These are phyloP conservation scores for Junco hyemalis DNA, from an alignment of 2,113 vertebrate species.

Conservation along the genomic window DNA sequence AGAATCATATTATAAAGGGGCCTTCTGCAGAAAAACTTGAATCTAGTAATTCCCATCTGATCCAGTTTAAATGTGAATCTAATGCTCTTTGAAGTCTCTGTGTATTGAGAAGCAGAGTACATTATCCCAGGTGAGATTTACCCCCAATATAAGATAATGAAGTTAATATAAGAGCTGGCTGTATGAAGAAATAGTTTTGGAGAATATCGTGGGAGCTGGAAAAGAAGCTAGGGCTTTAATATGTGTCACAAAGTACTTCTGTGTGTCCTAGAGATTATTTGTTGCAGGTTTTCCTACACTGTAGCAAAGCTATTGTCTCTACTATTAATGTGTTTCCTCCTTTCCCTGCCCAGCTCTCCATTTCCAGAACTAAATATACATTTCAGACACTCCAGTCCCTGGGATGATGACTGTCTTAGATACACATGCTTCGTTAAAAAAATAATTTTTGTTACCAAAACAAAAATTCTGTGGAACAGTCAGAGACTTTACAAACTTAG, in stretches of 20 bases:
- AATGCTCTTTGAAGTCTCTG: not conserved
- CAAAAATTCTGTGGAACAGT: not conserved
- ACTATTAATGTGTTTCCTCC: not conserved
- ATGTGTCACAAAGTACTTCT: not conserved
- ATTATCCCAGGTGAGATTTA: not conserved
- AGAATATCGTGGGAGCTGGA: not conserved
- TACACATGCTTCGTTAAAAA: not conserved
- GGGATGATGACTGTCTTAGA: not conserved
- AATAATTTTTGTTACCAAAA: not conserved
- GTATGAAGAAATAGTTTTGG: not conserved
- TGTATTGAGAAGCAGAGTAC: not conserved
- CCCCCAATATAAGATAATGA: not conserved
- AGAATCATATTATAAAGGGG: not conserved
- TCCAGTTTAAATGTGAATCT: not conserved
- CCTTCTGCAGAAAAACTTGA: not conserved
- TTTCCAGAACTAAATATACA: not conserved
- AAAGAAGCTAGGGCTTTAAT: not conserved
- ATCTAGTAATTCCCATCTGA: slow-evolving; percentile 4
- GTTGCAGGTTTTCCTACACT: not conserved
- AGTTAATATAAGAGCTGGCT: not conserved
- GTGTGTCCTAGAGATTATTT: not conserved
- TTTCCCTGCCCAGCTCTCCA: not conserved
- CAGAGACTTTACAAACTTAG: not conserved
- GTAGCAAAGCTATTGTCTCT: not conserved
- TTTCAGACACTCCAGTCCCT: not conserved